Evolutionary conservation across 2,888 invertebrate species (phyloP).

Genomic region (Oscheius sp.): DNA sequence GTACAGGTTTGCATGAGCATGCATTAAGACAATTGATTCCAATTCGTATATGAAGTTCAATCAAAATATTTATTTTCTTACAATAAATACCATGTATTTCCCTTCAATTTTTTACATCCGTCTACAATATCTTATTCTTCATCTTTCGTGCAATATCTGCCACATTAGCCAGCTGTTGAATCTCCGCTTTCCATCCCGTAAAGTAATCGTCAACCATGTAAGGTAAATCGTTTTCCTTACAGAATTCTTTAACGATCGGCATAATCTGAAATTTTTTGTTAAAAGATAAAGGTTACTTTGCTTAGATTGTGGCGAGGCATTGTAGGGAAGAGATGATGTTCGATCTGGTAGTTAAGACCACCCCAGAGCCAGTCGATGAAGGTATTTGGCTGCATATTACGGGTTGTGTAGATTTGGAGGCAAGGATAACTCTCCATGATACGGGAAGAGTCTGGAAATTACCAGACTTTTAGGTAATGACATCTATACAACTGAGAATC

Average conservation of each 20-base stretch:
- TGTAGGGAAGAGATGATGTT: conserved; percentile 68
- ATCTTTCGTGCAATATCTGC: conserved; percentile 59
- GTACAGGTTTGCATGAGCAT: too few relatives aligned
- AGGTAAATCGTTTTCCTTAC: conserved; percentile 62
- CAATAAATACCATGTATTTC: conserved; percentile 24
- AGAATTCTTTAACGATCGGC: conserved; percentile 67
- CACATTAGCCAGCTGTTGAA: conserved; percentile 63
- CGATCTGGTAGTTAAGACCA: conserved; percentile 68
- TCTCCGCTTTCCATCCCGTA: conserved; percentile 62
- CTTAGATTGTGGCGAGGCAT: conserved; percentile 68
- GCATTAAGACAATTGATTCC: too few relatives aligned
- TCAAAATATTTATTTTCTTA: neutral
- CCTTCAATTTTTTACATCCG: too few relatives aligned
- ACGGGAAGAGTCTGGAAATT: conserved; percentile 60
- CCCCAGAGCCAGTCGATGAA: conserved; percentile 69
- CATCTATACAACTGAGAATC: too few relatives aligned
- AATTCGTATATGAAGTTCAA: too few relatives aligned
- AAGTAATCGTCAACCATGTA: conserved; percentile 70
- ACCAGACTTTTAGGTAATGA: too few relatives aligned
- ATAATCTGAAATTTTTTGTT: conserved; percentile 50
- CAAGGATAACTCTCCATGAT: conserved; percentile 68
- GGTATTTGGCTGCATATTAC: conserved; percentile 64
- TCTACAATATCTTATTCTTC: conserved; percentile 31
- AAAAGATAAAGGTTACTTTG: too few relatives aligned
- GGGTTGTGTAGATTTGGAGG: conserved; percentile 67